Evolutionary conservation across 2,797 vertebrate species (phyloP), one percentile per base, ranked within the genome.

Genomic region (Paedocypris micromegethes): DNA sequence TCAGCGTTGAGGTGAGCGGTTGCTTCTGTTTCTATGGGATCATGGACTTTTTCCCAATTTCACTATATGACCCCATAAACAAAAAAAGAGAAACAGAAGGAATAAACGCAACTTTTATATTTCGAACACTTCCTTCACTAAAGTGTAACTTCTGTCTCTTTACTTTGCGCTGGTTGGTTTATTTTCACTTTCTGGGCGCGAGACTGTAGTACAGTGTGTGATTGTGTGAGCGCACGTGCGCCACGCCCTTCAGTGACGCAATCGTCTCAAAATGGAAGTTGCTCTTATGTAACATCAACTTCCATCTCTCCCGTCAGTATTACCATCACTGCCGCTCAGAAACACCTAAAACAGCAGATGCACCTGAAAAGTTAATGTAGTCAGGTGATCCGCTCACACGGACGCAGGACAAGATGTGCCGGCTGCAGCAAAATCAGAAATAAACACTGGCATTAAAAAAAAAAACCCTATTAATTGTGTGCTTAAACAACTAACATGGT

Each of bases 241-340:
- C 73, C 65, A 51, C 77, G 73, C 70, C 75, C 72, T 70, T n/a
- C 64, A 75, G 78, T 63, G 83, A 83, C 80, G 84, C 83, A 80
- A 83, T 46, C 3, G 41, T 78, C 78, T 83, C 79, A 83, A 88
- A 89, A 84, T 87, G 88, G 88, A 91, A 91, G 89, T 90, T 88
- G 83, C 72, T 80, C 82, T 91, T 90, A 89, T 83, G 85, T 88
- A 91, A 91, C 83, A 79, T 80, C 65, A 77, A 75, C 69, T 80
- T 82, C 39, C 67, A 66, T 48, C 57, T 40, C 56, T 68, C 45
- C 45, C 38, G 42, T 58, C 54, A 48, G 40, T n/a, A 53, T 56
- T 40, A 56, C n/a, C 39, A 3, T 47, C 49, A 4, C 9, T 44
- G 54, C 3, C 50, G n/a, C n/a, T 9, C 50, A 7, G 4, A 37